Base-by-base conservation (phyloP, 2,797 vertebrate species). In the Garrulus glandarius region DNA sequence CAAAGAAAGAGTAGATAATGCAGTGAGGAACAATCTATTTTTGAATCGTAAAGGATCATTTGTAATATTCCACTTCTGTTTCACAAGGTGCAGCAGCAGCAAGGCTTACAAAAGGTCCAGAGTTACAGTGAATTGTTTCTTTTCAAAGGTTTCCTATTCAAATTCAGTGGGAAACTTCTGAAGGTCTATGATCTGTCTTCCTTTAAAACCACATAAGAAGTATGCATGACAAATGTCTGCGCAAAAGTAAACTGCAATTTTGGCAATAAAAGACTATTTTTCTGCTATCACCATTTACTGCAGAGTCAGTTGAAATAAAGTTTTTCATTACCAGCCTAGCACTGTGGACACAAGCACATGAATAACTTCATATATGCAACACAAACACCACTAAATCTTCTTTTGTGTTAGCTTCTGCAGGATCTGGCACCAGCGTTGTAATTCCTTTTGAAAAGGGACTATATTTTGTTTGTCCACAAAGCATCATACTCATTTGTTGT, bases 1-100 rank as follows among this genome's bases (percentile, higher is more conserved):
- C 98, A 96, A 99, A 99, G 97, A 97, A 96, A 34, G 98, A 99
- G 76, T 99, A 98, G 97, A 79, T 86, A 75, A 39, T 75, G 52
- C 95, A 32, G 34, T 74, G 89, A 96, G 77, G 74, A 97, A 80
- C 93, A 87, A 95, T 96, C 93, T 94, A 17, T 41, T 97, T 96
- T 96, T 95, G 79, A 97, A 97, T 95, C 29, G 32, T 94, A 92
- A 95, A 93, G 94, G 94, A 97, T 93, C 92, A 67, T 97, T 97
- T 97, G 93, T 98, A 96, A 97, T 95, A 97, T 97, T 97, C 92
- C 92, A 91, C 92, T 96, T 97, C 86, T 95, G 78, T 95, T 97
- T 92, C 89, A 89, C 87, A 96, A 95, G 34, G 93, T 94, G 92
- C 89, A 95, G 93, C 90, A 89, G 92, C 93, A 87, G 26, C 87